Evolutionary conservation across 2,113 vertebrate species (phyloP), one percentile per base, ranked within the genome.

Genomic region (Aplodontia rufa): DNA sequence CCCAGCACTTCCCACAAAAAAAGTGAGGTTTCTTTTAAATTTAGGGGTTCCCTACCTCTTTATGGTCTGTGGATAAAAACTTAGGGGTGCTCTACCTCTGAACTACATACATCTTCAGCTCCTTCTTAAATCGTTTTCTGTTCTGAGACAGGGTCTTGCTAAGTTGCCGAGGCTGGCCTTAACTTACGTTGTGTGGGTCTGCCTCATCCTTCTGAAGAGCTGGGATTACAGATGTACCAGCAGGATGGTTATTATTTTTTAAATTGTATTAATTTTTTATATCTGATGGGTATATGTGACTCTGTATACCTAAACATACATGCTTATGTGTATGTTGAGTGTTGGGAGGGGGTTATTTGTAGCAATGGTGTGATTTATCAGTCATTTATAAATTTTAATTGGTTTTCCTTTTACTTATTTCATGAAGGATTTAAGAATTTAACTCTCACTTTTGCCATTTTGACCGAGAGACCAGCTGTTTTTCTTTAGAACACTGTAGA

Each of bases 361-460:
- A 32, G 58, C 32, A 17, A n/a, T 51, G 10, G 24, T 68, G 6
- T 20, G 58, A n/a, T 66, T 90, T 83, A 14, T 84, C 64, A 49
- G 24, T 28, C 95, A 22, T 75, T 69, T 60, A 68, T 91, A 74
- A 84, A 87, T 40, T 93, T 78, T 76, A n/a, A n/a, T n/a, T n/a
- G 13, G 47, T 93, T 9, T 7, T 83, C 9, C n/a, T 85, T 90
- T 86, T 42, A 51, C n/a, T 74, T 95, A 30, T 88, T 89, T 89
- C 87, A 72, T 51, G 40, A 75, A 81, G 8, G 26, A 37, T 92
- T 91, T 92, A 45, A 86, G 53, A 92, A 78, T 87, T 90, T 68
- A 64, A 62, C n/a, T 53, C 55, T 90, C 5, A n/a, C 45, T 28
- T 90, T 90, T 93, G 11, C 49, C 69, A 8, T 71, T 32, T 69